Evolutionary conservation across 2,888 invertebrate species (phyloP).

Genomic region (Philaethria dido): DNA sequence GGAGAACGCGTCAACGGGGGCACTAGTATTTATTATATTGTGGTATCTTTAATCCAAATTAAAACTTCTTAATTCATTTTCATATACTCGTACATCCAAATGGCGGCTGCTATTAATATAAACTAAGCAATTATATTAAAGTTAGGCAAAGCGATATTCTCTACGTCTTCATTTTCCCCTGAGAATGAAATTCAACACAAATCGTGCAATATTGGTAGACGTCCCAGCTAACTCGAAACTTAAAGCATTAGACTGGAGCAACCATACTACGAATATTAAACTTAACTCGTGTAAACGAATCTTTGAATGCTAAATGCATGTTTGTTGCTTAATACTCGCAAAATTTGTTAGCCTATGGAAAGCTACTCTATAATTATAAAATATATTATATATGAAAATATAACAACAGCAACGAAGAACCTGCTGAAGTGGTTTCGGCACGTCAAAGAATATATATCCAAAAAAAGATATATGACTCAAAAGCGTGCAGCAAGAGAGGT

Average conservation of each 20-base stretch:
- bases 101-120: neutral
- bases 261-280: conserved; percentile 8
- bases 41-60: too few relatives aligned
- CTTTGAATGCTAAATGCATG: neutral
- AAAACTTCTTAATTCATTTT: neutral
- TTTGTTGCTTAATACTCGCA: neutral
- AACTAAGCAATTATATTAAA: conserved; percentile 13
- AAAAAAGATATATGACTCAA: too few relatives aligned
- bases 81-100: neutral
- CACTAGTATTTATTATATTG: too few relatives aligned
- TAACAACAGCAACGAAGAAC: too few relatives aligned
- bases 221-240: conserved; percentile 16
- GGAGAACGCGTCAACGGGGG: too few relatives aligned
- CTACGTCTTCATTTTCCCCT: conserved; percentile 16
- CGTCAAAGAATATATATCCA: too few relatives aligned
- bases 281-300: conserved; percentile 1
- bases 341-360: neutral
- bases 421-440: too few relatives aligned
- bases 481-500: too few relatives aligned
- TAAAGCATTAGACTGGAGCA: conserved; percentile 18
- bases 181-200: conserved; percentile 18
- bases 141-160: conserved; percentile 11
- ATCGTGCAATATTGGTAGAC: conserved; percentile 24
- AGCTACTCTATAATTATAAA: neutral
- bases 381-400: neutral